phyloP scores from a whole-genome alignment of 1,140 invertebrate species.

The Caerostris extrusa region DNA sequence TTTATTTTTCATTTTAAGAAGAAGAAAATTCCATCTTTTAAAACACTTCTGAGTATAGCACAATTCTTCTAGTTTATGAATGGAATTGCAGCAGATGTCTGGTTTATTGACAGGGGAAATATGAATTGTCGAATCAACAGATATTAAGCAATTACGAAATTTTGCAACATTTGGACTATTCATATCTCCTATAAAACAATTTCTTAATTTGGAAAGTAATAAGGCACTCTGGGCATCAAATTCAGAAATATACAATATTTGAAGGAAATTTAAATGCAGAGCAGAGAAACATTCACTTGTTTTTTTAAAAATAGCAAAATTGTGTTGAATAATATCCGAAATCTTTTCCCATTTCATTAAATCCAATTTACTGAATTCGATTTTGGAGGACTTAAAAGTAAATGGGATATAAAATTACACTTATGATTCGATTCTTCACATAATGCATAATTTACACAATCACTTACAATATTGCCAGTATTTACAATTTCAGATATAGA shows the following conservation, averaged over 20 bases:
- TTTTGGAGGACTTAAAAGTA: too few species aligned
- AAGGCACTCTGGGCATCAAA: neutral
- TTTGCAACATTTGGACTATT: neutral
- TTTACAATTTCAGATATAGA: too few species aligned
- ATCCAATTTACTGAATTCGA: too few species aligned
- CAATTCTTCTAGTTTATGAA: neutral
- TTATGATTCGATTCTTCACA: too few species aligned
- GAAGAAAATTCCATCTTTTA: neutral
- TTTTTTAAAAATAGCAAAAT: neutral
- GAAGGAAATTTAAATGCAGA: neutral
- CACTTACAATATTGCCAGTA: too few species aligned
- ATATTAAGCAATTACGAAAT: neutral
- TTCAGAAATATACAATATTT: neutral
- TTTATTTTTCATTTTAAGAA: neutral
- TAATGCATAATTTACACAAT: too few species aligned
- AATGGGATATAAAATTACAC: too few species aligned
- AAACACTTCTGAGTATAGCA: neutral
- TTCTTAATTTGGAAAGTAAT: neutral
- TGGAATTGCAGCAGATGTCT: neutral
- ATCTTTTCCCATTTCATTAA: neutral
- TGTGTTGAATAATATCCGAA: neutral
- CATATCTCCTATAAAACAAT: neutral
- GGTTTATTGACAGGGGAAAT: neutral
- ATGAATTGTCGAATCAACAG: neutral
- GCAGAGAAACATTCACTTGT: neutral